Base-by-base conservation (phyloP, 2,888 invertebrate species). In the Branchipolynoe longqiensis region DNA sequence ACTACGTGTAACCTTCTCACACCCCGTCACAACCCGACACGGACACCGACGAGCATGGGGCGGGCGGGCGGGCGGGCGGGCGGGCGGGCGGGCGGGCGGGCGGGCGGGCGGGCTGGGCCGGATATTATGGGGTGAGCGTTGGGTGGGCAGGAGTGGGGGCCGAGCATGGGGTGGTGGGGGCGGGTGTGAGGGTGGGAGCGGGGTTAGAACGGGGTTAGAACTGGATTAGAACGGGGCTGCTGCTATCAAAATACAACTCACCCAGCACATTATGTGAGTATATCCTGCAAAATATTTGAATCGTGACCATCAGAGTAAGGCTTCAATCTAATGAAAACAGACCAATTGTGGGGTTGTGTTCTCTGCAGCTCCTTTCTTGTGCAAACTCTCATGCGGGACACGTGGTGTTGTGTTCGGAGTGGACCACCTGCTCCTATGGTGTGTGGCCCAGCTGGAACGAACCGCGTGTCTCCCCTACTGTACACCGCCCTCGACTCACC, bases 261-360 rank as follows among this genome's bases (percentile, higher is more conserved):
- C 31, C 2, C 54, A 12, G 18, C 78, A 48, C 25, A 22, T 31
- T 78, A 54, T 78, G n/a, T 78, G 78, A 48, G 78, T 48, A 48
- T 78, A 78, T 78, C 48, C 48, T 78, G 78, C 78, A 78, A 78
- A 78, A 78, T 78, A 78, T 78, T 78, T 41, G 78, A 78, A 48
- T 78, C 28, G 1, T 41, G 14, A 31, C 6, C 78, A 78, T 1
- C 18, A 14, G 31, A 25, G 54, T 48, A 48, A 8, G n/a, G 41
- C 18, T 41, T 12, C 48, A 78, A 48, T 78, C 78, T 78, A 78
- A 78, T 41, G 28, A 78, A 78, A 78, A 78, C 69, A 69, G 69
- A 38, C 36, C 48, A 41, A 6, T n/a, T n/a, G 36, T 36, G 36
- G 18, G 1, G 36, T 69, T 69, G 22, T 33, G 33, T 33, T 38